Conservation (phyloP, 2,113 vertebrate species). For the Trematomus loennbergii region DNA sequence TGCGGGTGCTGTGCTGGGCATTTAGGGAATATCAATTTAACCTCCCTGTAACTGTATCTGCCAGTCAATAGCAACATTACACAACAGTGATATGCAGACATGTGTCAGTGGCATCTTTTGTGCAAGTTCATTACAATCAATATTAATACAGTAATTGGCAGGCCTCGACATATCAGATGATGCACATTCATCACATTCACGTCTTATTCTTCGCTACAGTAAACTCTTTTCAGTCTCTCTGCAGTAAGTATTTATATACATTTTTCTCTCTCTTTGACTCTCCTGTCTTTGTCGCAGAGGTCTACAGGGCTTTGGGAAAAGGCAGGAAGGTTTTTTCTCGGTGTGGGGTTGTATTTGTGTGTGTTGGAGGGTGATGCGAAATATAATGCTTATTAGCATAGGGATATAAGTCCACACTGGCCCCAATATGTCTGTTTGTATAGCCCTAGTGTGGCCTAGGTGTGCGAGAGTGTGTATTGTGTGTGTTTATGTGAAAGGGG, state of each 20-base stretch:
- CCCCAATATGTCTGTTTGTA: constrained; percentile 79
- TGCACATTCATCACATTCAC: neutral
- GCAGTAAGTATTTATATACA: neutral
- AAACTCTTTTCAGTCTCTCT: neutral
- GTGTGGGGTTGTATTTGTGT: constrained; percentile 11
- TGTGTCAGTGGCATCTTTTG: no score
- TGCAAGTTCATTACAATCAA: neutral
- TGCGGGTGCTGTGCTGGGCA: neutral
- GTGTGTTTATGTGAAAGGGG: neutral
- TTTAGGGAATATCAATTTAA: neutral
- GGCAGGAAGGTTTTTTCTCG: constrained; percentile 27
- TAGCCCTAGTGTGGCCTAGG: constrained; percentile 63
- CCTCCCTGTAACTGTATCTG: neutral
- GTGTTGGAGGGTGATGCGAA: constrained; percentile 53
- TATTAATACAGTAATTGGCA: neutral
- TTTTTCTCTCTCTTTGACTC: constrained; percentile 38
- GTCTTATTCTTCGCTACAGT: neutral
- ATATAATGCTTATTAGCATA: constrained; percentile 82
- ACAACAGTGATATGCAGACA: neutral
- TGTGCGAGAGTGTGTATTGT: constrained; percentile 40
- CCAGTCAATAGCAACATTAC: neutral
- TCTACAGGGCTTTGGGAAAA: constrained; percentile 62
- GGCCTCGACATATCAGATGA: neutral
- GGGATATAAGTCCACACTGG: constrained; percentile 82
- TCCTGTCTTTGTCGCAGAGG: constrained; percentile 44